A percentile compares a stretch with the other conserved stretches of the same genome.
phyloP scores from a whole-genome alignment of 2,888 invertebrate species.

The Orchesellides sinensis region DNA sequence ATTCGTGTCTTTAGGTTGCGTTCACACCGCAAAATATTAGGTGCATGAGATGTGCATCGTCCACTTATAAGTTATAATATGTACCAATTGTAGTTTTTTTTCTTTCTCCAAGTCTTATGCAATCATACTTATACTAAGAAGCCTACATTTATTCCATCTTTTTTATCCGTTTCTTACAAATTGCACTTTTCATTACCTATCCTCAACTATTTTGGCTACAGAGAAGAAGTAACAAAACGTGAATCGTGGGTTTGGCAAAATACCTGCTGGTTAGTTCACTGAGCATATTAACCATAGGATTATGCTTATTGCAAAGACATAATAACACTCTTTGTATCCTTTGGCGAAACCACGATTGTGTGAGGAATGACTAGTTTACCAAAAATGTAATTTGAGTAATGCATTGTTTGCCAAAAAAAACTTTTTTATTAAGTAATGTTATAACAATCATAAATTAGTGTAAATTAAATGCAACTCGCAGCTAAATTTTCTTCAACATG shows the following conservation, averaged over 20 bases:
- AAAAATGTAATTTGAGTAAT: conserved; percentile 35
- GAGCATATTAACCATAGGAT: neutral
- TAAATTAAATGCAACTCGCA: conserved; percentile 35
- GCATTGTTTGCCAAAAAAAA: conserved; percentile 29
- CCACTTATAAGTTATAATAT: no score
- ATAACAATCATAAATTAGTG: conserved; percentile 23
- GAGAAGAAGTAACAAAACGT: conserved; percentile 4
- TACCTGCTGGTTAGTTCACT: neutral
- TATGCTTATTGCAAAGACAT: conserved; percentile 31
- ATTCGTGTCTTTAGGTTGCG: no score
- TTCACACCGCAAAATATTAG: no score
- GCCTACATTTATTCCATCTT: neutral
- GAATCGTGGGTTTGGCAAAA: conserved; percentile 26
- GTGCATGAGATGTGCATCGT: no score
- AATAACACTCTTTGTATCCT: conserved; percentile 21
- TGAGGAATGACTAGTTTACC: neutral
- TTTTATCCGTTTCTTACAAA: neutral
- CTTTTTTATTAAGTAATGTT: conserved; percentile 5
- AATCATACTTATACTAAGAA: neutral
- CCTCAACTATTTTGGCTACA: neutral
- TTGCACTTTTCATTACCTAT: neutral
- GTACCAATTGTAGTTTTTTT: no score
- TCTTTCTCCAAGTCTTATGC: no score
- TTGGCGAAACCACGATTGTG: conserved; percentile 28
- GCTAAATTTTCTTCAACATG: conserved; percentile 8